phyloP scores from a whole-genome alignment of 2,797 vertebrate species.

The Apogon talboti region DNA sequence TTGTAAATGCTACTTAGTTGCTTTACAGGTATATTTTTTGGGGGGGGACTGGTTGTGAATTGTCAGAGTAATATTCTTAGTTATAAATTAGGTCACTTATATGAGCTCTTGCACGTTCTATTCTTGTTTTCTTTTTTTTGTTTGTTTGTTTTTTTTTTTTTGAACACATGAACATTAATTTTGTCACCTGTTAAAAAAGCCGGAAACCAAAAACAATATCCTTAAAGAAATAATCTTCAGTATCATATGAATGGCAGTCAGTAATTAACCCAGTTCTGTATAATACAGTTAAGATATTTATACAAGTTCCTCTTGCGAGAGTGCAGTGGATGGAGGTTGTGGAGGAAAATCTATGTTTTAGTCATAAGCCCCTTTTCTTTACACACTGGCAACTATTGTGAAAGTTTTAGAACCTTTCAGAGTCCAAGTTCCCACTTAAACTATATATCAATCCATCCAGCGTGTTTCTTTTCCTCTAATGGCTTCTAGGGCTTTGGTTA shows the following conservation, averaged over 20 bases:
- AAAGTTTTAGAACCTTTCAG: constrained; percentile 26
- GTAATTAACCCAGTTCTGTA: constrained; percentile 40
- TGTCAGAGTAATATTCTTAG: constrained; percentile 53
- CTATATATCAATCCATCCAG: constrained; percentile 67
- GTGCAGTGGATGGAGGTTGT: constrained; percentile 28
- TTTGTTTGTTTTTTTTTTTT: too few relatives aligned
- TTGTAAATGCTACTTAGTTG: constrained; percentile 75
- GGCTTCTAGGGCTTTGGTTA: constrained; percentile 60
- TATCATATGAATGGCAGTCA: constrained; percentile 31
- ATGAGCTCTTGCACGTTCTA: constrained; percentile 52
- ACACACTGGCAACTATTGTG: constrained; percentile 39
- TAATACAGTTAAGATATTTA: constrained; percentile 30
- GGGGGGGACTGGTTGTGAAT: constrained; percentile 34
- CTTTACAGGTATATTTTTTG: constrained; percentile 62
- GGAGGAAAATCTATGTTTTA: constrained; percentile 23
- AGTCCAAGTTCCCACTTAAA: constrained; percentile 41
- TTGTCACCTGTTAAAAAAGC: constrained; percentile 42
- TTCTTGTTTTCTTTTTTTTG: constrained; percentile 39
- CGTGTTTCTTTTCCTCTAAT: constrained; percentile 50
- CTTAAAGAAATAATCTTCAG: constrained; percentile 18
- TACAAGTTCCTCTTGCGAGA: constrained; percentile 42
- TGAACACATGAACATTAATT: constrained; percentile 33
- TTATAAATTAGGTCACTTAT: constrained; percentile 69
- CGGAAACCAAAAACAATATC: constrained; percentile 39
- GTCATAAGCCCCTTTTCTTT: constrained; percentile 33